phyloP scores from a whole-genome alignment of 1,140 invertebrate species.

The Bombus confusus region DNA sequence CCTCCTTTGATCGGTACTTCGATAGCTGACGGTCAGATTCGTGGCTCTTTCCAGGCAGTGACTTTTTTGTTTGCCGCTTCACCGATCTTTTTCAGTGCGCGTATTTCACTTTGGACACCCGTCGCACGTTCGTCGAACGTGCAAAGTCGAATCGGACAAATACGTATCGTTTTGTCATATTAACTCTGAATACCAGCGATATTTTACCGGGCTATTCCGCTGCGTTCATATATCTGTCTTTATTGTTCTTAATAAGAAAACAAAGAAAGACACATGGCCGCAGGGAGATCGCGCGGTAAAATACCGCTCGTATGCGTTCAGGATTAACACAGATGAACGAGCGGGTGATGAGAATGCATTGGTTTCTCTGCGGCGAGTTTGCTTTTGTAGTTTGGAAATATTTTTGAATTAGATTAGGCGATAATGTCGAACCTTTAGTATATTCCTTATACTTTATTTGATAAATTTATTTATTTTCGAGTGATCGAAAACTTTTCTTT shows the following conservation, averaged over 20 bases:
- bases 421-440: background rate
- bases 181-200: background rate
- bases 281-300: too few species aligned
- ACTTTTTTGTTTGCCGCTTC: background rate
- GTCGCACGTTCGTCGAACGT: too few species aligned
- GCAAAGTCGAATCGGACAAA: background rate
- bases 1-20: constrained; percentile 22
- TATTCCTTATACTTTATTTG: background rate
- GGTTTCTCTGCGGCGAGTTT: background rate
- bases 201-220: too few species aligned
- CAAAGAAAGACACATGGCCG: too few species aligned
- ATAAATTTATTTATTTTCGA: background rate
- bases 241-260: too few species aligned
- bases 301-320: too few species aligned
- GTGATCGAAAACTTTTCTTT: background rate
- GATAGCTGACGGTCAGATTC: background rate
- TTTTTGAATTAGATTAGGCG: background rate
- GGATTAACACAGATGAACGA: background rate
- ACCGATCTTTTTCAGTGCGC: background rate
- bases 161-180: background rate
- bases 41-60: constrained; percentile 6
- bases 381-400: background rate
- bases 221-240: too few species aligned
- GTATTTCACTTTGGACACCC: too few species aligned
- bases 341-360: background rate